Evolutionary conservation across 2,797 vertebrate genomes (phyloP).

Genomic region (Sphenodon punctatus): DNA sequence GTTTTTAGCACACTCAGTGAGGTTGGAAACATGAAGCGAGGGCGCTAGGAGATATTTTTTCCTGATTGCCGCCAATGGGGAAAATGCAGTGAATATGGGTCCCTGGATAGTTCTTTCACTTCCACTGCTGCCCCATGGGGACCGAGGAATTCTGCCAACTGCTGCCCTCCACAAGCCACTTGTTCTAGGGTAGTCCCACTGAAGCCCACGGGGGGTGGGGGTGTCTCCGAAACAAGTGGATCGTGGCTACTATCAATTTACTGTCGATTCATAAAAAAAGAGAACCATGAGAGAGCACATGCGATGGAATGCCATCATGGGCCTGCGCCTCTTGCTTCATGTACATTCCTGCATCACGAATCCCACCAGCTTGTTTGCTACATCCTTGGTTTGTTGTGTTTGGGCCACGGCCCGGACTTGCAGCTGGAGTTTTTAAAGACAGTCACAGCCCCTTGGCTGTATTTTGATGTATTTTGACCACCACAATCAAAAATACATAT

Average conservation of each 20-base stretch:
- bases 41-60: too few species aligned
- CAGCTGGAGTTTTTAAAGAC: neutral
- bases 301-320: too few species aligned
- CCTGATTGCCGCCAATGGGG: too few species aligned
- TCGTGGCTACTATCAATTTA: neutral
- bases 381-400: neutral
- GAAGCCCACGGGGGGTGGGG: too few species aligned
- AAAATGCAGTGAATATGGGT: too few species aligned
- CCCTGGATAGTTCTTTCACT: neutral
- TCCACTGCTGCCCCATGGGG: neutral
- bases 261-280: slow-evolving; percentile 8
- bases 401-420: neutral
- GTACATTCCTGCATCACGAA: neutral
- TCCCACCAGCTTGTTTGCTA: slow-evolving; percentile 21
- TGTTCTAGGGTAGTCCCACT: too few species aligned
- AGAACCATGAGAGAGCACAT: too few species aligned
- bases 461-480: neutral
- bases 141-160: slow-evolving; percentile 7
- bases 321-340: neutral
- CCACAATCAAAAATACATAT: slow-evolving; percentile 1
- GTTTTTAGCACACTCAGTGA: neutral
- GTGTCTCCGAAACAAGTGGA: too few species aligned
- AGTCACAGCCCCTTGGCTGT: neutral
- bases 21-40: neutral
- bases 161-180: too few species aligned